Evolutionary conservation across 37 sponge, comb jelly and placozoan species (phyloP), one percentile per base, ranked within the genome.

Genomic region (Hexactinellida sp.): DNA sequence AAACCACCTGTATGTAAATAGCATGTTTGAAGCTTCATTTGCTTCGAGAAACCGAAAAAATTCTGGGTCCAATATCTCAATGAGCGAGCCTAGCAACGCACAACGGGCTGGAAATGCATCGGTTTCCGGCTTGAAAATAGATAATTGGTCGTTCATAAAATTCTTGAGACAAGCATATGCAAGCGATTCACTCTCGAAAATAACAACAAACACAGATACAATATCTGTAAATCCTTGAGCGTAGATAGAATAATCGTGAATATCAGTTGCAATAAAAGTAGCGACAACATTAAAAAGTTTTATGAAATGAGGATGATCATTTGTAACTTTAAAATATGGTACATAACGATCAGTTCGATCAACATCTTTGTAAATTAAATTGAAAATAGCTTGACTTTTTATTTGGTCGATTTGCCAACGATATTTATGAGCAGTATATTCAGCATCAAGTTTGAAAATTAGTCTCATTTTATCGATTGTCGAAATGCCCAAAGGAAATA

Each of bases 1-100:
- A 30, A 97, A 85, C 98, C 98, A 97, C 0, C 98, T 92, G 85
- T 94, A 97, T 36, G 91, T 90, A 71, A 91, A 97, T 85, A 90
- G 94, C 88, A 97, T 38, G 83, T 94, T 94, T 39, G 87, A 63
- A 13, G 93, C 55, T 9, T 95, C 94, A 16, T 90, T 87, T 0
- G 86, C 85, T 82, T 91, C 99, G 93, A 85, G 0, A 90, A 63
- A 37, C 0, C 54, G 21, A 37, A 84, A 3, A 88, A 37, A 63
- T 63, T 23, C 76, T 5, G 76, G 76, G 34, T 63, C 76, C 32
- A 63, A 28, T 23, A n/a, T 63, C 76, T 63, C 76, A 63, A 63
- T 63, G 5, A 63, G 76, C 34, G 76, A 63, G 32, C 28, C 76
- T 10, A 63, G 76, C 30, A 63, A n/a, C 28, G 76, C 76, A n/a